Evolutionary conservation across 2,888 invertebrate species (phyloP).

Genomic region (Oscheius sp.): DNA sequence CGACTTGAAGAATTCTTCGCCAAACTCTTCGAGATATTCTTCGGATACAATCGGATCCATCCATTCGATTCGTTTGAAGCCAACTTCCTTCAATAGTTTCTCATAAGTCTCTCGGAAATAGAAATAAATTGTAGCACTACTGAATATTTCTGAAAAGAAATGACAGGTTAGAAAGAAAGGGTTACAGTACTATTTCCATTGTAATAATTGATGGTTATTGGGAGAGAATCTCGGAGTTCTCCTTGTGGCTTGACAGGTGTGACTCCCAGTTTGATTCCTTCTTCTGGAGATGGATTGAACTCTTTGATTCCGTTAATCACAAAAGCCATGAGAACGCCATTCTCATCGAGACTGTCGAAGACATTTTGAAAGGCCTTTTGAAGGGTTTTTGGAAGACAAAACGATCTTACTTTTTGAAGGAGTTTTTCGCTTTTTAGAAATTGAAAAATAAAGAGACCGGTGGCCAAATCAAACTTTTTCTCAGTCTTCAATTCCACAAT

Average conservation of each 20-base stretch:
- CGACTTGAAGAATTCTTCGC: slow-evolving; percentile 12
- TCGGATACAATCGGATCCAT: neutral
- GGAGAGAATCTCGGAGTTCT: neutral
- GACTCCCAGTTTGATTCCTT: slow-evolving; percentile 28
- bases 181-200: too few species aligned
- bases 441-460: slow-evolving; percentile 26
- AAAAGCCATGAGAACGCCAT: slow-evolving; percentile 14
- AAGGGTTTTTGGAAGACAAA: neutral
- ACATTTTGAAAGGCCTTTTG: slow-evolving; percentile 25
- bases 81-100: slow-evolving; percentile 2
- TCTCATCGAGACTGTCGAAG: neutral
- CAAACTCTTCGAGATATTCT: neutral
- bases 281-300: slow-evolving; percentile 27
- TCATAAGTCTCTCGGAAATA: slow-evolving; percentile 21
- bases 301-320: slow-evolving; percentile 23
- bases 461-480: slow-evolving; percentile 27
- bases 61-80: slow-evolving; percentile 25
- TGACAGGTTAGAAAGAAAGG: neutral
- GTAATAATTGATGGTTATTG: slow-evolving; percentile 19
- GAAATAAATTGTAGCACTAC: slow-evolving; percentile 11
- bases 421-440: slow-evolving; percentile 10
- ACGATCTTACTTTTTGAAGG: slow-evolving; percentile 1
- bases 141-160: neutral
- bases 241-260: neutral
- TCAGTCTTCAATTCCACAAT: neutral